Base-by-base conservation (phyloP, 2,797 vertebrate species). In the Acanthornis magna region DNA sequence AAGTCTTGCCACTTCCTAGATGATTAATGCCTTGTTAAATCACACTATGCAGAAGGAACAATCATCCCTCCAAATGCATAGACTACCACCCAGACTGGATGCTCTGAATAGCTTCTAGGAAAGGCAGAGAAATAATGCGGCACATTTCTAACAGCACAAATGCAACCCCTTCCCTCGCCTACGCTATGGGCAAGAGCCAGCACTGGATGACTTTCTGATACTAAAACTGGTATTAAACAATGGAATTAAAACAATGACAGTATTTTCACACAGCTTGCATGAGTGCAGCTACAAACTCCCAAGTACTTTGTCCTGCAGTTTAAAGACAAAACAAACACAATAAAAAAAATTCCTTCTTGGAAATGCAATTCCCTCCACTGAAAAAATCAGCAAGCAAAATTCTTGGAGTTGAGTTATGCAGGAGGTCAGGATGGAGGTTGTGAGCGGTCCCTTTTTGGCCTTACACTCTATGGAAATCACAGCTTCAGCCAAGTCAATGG, bases 361-460 rank as follows among this genome's bases (percentile, higher is more conserved):
- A 82, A 93, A 91, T 92, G 55, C 76, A 89, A 91, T 94, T 94
- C 62, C 63, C 67, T 86, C 25, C 71, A 67, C 48, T 67, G 80
- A 94, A 86, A 55, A 93, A 93, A 91, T 22, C 53, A 88, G 55
- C 57, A 70, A 73, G 77, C 55, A 84, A 84, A 93, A 87, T 88
- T 93, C 42, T 63, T 82, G 45, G 71, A 67, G 63, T n/a, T 58
- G 65, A 94, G 73, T 93, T 96, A 94, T 92, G 91, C 60, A 81
- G 92, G 83, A 86, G 95, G 95, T 93, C 95, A 95, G 95, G 29
- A 50, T 50, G 65, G 66, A 86, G 89, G 71, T 91, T 94, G 57
- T 57, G 67, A 94, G 57, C 0, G 0, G 82, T 85, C 66, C 60
- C 63, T 89, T 92, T 95, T 89, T 76, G 88, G 76, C 85, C 67